Evolutionary conservation across 2,113 vertebrate genomes (phyloP).

Genomic region (Psittacula cyanocephala): DNA sequence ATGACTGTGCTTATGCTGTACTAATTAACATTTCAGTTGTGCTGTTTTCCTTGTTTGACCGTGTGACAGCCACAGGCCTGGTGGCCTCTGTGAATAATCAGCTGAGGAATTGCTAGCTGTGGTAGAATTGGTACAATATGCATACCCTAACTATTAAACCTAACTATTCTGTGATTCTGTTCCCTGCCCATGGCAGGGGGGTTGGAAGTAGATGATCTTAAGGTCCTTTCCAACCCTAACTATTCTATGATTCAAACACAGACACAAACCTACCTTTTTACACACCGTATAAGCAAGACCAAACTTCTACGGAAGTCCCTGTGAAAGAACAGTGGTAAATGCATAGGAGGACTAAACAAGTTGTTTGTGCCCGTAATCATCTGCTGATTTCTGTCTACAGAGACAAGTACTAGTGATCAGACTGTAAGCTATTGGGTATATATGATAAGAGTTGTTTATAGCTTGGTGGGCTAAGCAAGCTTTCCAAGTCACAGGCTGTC

Average conservation of each 20-base stretch:
- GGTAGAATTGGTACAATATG: constrained; percentile 28
- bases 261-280: constrained; percentile 10
- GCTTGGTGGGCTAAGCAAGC: not conserved
- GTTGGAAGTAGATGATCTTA: too few species aligned
- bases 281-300: not conserved
- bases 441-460: not conserved
- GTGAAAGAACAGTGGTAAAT: not conserved
- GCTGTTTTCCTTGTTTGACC: constrained; percentile 66
- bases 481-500: not conserved
- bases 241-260: not conserved
- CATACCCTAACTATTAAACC: not conserved
- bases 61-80: constrained; percentile 70
- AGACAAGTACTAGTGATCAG: not conserved
- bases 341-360: not conserved
- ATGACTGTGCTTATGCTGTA: constrained; percentile 78
- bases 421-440: fast-evolving
- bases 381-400: not conserved
- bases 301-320: not conserved
- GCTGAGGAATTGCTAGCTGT: constrained; percentile 44
- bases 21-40: constrained; percentile 88
- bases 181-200: too few species aligned
- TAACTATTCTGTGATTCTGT: too few species aligned
- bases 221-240: too few species aligned
- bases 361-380: not conserved
- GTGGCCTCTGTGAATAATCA: constrained; percentile 64